These are phyloP conservation scores for Candoia aspera DNA, from an alignment of 2,113 vertebrate species.

Conservation along the genomic window DNA sequence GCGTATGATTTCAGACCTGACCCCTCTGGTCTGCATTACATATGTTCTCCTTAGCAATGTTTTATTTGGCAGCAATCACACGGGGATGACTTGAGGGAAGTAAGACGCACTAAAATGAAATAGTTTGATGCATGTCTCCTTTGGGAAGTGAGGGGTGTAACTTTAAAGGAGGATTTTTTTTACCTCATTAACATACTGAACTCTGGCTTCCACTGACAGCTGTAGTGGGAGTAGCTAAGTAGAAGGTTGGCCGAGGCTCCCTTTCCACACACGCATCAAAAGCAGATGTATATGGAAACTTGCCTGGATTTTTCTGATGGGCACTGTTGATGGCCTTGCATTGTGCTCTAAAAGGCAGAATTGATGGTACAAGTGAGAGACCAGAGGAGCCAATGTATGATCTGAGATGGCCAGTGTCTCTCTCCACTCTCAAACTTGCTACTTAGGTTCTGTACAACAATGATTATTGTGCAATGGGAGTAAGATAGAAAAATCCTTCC, in stretches of 20 bases:
- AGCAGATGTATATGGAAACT: neutral
- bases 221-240: neutral
- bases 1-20: slow-evolving; percentile 18
- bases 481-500: neutral
- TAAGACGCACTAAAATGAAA: slow-evolving; percentile 20
- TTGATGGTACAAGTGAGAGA: neutral
- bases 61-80: slow-evolving; percentile 32
- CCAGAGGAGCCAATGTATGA: neutral
- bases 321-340: neutral
- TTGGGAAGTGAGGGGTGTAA: slow-evolving; percentile 19
- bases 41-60: slow-evolving; percentile 20
- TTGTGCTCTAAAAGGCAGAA: neutral
- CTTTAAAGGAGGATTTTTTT: slow-evolving; percentile 19
- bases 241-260: neutral
- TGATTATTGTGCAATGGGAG: neutral
- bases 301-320: neutral
- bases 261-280: neutral
- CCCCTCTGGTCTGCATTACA: slow-evolving; percentile 12
- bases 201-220: slow-evolving; percentile 24
- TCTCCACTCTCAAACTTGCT: neutral
- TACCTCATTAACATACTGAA: slow-evolving; percentile 31
- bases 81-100: slow-evolving; percentile 1
- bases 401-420: neutral
- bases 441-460: neutral
- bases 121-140: slow-evolving; percentile 27